Evolutionary conservation across 1,140 invertebrate species (phyloP).

Genomic region (Drosophila sp.): DNA sequence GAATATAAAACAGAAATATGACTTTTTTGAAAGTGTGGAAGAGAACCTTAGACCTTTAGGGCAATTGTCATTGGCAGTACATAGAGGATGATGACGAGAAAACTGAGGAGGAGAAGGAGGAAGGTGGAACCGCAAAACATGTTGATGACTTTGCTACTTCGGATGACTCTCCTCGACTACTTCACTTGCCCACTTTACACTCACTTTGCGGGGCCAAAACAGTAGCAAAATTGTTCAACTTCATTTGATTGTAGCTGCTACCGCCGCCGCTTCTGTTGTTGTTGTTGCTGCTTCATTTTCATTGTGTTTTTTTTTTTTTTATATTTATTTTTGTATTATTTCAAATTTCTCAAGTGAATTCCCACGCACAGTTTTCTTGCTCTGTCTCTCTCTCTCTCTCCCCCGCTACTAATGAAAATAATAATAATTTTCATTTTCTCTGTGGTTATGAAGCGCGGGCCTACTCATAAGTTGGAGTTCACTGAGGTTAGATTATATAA

Average conservation of each 20-base stretch:
- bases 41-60: conserved; percentile 27
- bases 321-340: conserved; percentile 28
- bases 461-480: conserved; percentile 37
- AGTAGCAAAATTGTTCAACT: conserved; percentile 74
- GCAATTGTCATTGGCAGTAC: conserved; percentile 34
- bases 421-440: conserved; percentile 50
- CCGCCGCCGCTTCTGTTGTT: conserved; percentile 4
- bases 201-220: conserved; percentile 50
- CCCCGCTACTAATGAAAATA: conserved; percentile 57
- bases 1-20: conserved; percentile 37
- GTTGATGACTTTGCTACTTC: conserved; percentile 64
- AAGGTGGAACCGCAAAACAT: conserved; percentile 50
- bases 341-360: conserved; percentile 65
- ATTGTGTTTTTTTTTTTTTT: conserved; percentile 45
- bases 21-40: conserved; percentile 21
- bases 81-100: conserved; percentile 20
- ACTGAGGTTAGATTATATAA: conserved; percentile 51
- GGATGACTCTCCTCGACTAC: conserved; percentile 25
- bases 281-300: conserved; percentile 21
- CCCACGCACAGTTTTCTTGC: conserved; percentile 65
- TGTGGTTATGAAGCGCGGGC: conserved; percentile 46
- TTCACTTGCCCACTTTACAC: conserved; percentile 55
- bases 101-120: conserved; percentile 23
- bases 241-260: conserved; percentile 50
- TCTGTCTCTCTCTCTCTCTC: conserved; percentile 1